A percentile compares a stretch with the other conserved stretches of the same genome.
These are phyloP conservation scores for Eilema sororculum DNA, from an alignment of 2,888 invertebrate genomes.

Conservation along the genomic window DNA sequence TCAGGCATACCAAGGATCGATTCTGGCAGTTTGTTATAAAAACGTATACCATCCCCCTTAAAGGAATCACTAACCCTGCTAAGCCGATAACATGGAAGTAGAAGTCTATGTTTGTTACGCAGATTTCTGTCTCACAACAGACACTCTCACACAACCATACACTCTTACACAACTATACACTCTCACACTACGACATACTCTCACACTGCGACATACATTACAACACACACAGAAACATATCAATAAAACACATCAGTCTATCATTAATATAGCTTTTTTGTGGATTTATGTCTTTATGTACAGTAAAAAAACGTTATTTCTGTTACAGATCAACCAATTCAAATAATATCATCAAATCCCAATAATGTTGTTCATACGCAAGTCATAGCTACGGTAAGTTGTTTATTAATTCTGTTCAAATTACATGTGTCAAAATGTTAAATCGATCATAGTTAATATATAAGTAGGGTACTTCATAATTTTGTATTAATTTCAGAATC, in stretches of 20 bases:
- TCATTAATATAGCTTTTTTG: no score
- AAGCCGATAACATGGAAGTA: no score
- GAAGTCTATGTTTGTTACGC: no score
- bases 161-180: background rate
- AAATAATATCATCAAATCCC: conserved; percentile 81
- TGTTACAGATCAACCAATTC: conserved; percentile 78
- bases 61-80: no score
- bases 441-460: no score
- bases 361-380: conserved; percentile 82
- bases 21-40: no score
- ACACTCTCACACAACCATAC: background rate
- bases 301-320: background rate
- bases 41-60: no score
- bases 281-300: background rate
- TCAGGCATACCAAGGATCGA: no score
- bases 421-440: conserved; percentile 21
- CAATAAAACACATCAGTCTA: no score
- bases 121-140: no score
- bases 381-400: conserved; percentile 82
- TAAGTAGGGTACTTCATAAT: background rate
- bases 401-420: conserved; percentile 8
- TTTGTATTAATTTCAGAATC: conserved; percentile 59
- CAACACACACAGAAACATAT: no score
- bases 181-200: background rate
- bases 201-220: background rate